A percentile compares a stretch with the other conserved stretches of the same genome.
phyloP scores from a whole-genome alignment of 2,113 vertebrate genomes.

The Bubo scandiacus region DNA sequence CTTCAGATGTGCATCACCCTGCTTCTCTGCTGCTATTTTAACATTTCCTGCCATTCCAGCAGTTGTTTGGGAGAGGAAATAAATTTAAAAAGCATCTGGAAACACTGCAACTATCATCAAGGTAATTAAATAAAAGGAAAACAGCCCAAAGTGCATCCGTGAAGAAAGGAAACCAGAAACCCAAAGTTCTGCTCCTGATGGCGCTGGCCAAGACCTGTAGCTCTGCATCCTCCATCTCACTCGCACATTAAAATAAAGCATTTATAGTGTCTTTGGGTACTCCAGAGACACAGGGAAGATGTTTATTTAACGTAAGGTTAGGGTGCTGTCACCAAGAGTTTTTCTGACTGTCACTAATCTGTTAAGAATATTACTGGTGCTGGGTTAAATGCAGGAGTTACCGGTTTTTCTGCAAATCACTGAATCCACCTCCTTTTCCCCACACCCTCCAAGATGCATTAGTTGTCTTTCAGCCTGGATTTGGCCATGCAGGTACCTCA shows the following conservation, averaged over 20 bases:
- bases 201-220: not conserved
- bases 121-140: conserved; percentile 11
- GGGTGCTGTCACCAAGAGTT: not conserved
- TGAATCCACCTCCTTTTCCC: not conserved
- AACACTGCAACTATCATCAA: not conserved
- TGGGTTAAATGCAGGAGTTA: not conserved
- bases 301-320: not conserved
- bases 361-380: not conserved
- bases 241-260: rapidly evolving
- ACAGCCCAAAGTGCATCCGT: not conserved
- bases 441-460: not conserved
- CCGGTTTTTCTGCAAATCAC: not conserved
- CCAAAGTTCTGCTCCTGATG: not conserved
- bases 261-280: not conserved
- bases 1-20: not conserved
- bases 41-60: not conserved
- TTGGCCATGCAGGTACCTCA: not conserved
- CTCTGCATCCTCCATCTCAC: not conserved
- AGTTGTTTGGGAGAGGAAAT: not conserved
- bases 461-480: not conserved
- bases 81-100: not conserved
- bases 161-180: not conserved
- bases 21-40: not conserved
- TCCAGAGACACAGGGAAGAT: not conserved
- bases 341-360: not conserved